Base-by-base conservation (phyloP, 2,888 invertebrate species). In the Parnassius apollo region DNA sequence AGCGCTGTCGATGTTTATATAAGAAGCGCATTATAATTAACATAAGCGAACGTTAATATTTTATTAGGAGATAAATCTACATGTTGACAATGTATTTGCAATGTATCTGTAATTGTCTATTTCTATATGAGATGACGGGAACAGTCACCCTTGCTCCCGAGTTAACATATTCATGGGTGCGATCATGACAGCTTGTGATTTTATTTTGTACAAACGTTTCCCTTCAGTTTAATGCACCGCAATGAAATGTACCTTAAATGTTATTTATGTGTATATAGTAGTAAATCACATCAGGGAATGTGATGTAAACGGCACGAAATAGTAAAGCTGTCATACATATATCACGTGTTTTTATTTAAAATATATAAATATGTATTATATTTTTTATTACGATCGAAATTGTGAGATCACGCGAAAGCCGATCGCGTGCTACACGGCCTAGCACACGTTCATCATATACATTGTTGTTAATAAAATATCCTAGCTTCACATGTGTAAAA, bases 251-350 rank as follows among this genome's bases (percentile, higher is more conserved):
- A 54, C 55, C 51, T 59, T 63, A 35, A 59, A 65, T 67, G 60
- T 66, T 66, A 67, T 74, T 71, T 71, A 72, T 68, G 69, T 71
- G 68, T 75, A 73, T 73, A 75, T 72, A 73, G 69, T 66, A 66
- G 65, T 64, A 49, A 60, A 64, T 59, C 51, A 42, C 51, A 60
- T 64, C 57, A 53, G 56, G 22, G 11, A 57, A 57, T 51, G 42
- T 55, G 49, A 11, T 9, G 52, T 52, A 57, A 50, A 54, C 50
- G 59, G 45, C 62, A 61, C 45, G 45, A 54, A 54, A 12, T 57
- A 50, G 46, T 46, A 50, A 7, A 35, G 57, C 61, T 56, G 50
- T 59, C 42, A 44, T 18, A 54, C 42, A 42, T 25, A 45, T 61
- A 51, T 50, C 22, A 53, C 48, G 42, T 52, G 50, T 56, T 53